Conservation (phyloP, 2,797 vertebrate species). For the Semaprochilodus insignis region DNA sequence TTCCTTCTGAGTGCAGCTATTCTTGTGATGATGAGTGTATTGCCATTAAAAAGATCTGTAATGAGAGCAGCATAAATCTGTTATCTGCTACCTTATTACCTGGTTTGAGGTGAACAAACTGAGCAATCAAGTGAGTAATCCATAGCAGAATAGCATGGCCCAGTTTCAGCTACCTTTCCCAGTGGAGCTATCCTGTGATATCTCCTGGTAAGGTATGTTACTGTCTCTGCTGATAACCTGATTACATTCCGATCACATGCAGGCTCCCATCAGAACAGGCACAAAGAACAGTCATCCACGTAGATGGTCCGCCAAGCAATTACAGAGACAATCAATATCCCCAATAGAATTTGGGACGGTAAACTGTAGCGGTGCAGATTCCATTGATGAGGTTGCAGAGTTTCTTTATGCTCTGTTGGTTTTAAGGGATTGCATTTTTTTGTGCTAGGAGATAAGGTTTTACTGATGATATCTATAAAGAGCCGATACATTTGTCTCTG, state of each 20-base stretch:
- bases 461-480: background rate
- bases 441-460: slow-evolving; percentile 33
- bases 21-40: no score
- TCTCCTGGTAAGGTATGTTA: background rate
- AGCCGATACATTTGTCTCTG: background rate
- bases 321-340: slow-evolving; percentile 77
- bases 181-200: background rate
- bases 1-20: no score
- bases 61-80: no score
- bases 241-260: slow-evolving; percentile 67
- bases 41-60: no score
- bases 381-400: slow-evolving; percentile 70
- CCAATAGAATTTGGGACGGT: slow-evolving; percentile 66
- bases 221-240: slow-evolving; percentile 21
- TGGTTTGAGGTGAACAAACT: no score
- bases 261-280: slow-evolving; percentile 49
- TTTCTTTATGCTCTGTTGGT: slow-evolving; percentile 70
- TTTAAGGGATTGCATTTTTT: slow-evolving; percentile 72
- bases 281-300: slow-evolving; percentile 57
- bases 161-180: background rate
- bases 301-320: slow-evolving; percentile 67
- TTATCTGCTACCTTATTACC: no score
- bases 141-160: background rate
- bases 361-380: slow-evolving; percentile 65
- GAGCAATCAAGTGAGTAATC: no score